Base-by-base conservation (phyloP, 2,797 vertebrate genomes). In the Staurois parvus region DNA sequence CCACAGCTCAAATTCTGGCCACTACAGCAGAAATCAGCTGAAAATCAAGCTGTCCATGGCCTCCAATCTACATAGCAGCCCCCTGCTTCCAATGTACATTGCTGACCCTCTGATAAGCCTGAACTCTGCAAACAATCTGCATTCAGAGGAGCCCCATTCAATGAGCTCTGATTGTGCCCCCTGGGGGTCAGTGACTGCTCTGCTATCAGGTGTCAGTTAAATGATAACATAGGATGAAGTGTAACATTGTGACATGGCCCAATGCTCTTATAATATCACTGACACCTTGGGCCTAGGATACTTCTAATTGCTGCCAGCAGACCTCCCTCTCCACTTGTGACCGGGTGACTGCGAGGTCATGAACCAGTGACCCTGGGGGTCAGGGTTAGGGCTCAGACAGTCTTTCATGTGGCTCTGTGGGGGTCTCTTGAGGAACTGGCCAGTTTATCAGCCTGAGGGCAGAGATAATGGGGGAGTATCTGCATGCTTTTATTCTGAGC, bases 161-260 rank as follows among this genome's bases (percentile, higher is more conserved):
- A 11, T 66, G 64, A 66, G n/a, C 59, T 42, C 34, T 67, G 34
- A 79, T 79, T 68, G 76, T 15, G 4, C 68, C 62, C 21, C 78
- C n/a, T 32, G 78, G 78, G 79, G 79, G 11, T 40, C 11, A 69
- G 40, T 69, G 52, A 26, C 64, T 29, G 72, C 34, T 45, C 73
- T n/a, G n/a, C 77, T 85, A 81, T 85, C 84, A 85, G 84, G 84
- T 85, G 84, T 75, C 62, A 10, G 64, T 8, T 68, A n/a, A 68
- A 48, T 70, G 67, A 74, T 82, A 52, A 82, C 67, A 86, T 32
- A 32, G 30, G 24, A 45, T 74, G 69, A 56, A 68, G 73, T 77
- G 79, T 72, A 76, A 64, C 62, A 59, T 74, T 48, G 84, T 45
- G 62, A 37, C 42, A 34, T 34, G 70, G 76, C 52, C 45, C 21